A percentile compares a stretch with the other conserved stretches of the same genome.
phyloP scores from a whole-genome alignment of 2,888 invertebrate species.

The Cosmorhoe ocellata region DNA sequence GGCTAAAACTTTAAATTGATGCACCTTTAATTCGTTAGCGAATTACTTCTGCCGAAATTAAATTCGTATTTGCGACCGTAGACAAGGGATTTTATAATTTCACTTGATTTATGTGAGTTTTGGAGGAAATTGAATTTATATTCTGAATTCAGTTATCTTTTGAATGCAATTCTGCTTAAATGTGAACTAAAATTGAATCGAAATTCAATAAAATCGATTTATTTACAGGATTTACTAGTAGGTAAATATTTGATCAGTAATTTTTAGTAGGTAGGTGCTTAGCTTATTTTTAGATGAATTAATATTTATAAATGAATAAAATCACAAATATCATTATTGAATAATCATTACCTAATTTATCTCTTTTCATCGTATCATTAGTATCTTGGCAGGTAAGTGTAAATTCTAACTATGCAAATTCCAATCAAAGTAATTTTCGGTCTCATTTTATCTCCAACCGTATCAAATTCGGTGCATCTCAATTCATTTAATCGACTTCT shows the following conservation, averaged over 20 bases:
- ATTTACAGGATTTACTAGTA: no score
- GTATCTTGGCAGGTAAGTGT: no score
- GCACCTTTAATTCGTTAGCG: slow-evolving; percentile 59
- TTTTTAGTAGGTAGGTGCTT: no score
- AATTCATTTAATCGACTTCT: slow-evolving; percentile 14
- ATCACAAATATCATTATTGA: no score
- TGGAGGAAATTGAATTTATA: slow-evolving; percentile 15
- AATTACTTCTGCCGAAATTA: slow-evolving; percentile 60
- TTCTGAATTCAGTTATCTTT: not conserved
- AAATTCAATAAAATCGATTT: no score
- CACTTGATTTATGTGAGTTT: slow-evolving; percentile 21
- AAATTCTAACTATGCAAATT: not conserved
- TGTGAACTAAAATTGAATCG: no score
- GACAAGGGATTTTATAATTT: slow-evolving; percentile 24
- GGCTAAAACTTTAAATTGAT: slow-evolving; percentile 58
- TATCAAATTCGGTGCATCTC: slow-evolving; percentile 20
- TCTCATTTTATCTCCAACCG: slow-evolving; percentile 6
- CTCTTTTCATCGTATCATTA: no score
- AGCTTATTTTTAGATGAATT: no score
- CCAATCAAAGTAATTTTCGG: slow-evolving; percentile 3
- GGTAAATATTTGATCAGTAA: no score
- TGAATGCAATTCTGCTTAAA: no score
- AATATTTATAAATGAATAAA: no score
- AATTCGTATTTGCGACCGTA: slow-evolving; percentile 51
- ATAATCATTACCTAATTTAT: no score